Evolutionary conservation across 1,140 invertebrate genomes (phyloP).

Genomic region (Acromyrmex charruanus): DNA sequence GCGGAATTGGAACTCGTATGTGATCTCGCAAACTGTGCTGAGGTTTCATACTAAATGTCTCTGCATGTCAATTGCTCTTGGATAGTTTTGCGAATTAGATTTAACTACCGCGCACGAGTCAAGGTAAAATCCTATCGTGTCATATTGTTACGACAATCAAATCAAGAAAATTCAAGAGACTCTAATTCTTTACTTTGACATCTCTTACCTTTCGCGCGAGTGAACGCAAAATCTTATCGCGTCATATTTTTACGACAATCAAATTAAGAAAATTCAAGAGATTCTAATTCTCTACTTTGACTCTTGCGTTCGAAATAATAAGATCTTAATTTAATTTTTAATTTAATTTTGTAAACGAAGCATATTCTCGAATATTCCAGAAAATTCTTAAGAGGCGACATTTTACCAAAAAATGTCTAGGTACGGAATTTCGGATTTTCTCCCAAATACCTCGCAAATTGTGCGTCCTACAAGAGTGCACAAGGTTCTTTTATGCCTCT

Average conservation of each 20-base stretch:
- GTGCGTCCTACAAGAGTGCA: constrained; percentile 1
- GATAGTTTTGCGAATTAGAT: constrained; percentile 12
- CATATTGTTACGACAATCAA: not conserved
- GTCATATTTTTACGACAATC: not conserved
- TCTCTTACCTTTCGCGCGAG: not conserved
- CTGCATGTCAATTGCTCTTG: not conserved
- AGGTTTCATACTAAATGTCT: constrained; percentile 24
- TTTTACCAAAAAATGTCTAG: constrained; percentile 8
- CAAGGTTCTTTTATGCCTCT: constrained; percentile 18
- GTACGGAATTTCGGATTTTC: constrained; percentile 5
- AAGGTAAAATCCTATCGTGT: not conserved
- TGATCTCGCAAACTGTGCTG: not conserved
- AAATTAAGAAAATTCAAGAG: not conserved
- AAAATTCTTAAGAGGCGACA: not conserved
- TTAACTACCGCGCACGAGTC: not conserved
- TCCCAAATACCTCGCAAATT: constrained; percentile 18
- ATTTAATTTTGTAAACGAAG: not conserved
- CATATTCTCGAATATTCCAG: not conserved
- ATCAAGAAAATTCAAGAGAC: not conserved
- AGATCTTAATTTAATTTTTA: not conserved
- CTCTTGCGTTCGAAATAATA: not conserved
- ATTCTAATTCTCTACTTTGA: not conserved
- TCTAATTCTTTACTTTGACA: not conserved
- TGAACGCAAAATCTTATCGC: too few species aligned
- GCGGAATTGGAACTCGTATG: constrained; percentile 24